Conservation (phyloP, 2,113 vertebrate species). For the Tautogolabrus adspersus region DNA sequence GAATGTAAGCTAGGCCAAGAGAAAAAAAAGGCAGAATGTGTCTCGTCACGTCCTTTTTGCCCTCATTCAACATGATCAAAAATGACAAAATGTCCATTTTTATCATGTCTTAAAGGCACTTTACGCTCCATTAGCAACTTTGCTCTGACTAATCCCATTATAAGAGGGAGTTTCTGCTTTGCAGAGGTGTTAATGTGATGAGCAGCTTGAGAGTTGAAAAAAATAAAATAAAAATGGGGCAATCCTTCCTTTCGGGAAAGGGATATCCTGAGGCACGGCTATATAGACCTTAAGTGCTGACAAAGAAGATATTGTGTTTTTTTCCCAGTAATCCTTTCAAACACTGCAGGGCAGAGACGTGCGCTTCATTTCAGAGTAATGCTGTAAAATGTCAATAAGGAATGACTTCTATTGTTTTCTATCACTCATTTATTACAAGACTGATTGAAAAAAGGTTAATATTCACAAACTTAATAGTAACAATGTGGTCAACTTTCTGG, state of each 20-base stretch:
- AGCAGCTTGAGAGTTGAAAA: slow-evolving; percentile 73
- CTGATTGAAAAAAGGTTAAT: slow-evolving; percentile 47
- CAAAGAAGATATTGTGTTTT: slow-evolving; percentile 86
- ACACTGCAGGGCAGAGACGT: slow-evolving; percentile 75
- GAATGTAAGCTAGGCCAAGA: slow-evolving; percentile 5
- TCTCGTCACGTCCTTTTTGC: slow-evolving; percentile 5
- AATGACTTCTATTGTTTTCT: slow-evolving; percentile 58
- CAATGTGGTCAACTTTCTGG: not conserved
- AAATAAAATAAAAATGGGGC: slow-evolving; percentile 66
- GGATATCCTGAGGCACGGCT: slow-evolving; percentile 86
- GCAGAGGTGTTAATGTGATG: slow-evolving; percentile 79
- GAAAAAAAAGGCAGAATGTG: not conserved
- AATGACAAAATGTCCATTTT: slow-evolving; percentile 45
- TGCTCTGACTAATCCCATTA: slow-evolving; percentile 66
- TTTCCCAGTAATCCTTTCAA: slow-evolving; percentile 84
- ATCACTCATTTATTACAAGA: slow-evolving; percentile 65
- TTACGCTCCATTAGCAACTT: slow-evolving; percentile 51
- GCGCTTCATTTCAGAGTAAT: slow-evolving; percentile 72
- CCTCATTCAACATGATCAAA: slow-evolving; percentile 27
- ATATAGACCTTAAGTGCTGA: slow-evolving; percentile 87
- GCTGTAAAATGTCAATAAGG: slow-evolving; percentile 63
- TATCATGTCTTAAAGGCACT: slow-evolving; percentile 21
- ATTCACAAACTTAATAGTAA: slow-evolving; percentile 26
- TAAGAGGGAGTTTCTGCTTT: slow-evolving; percentile 49
- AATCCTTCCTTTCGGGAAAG: slow-evolving; percentile 84